Percentiles rank a stretch among this genome's conserved stretches.
Conservation (phyloP, 2,113 vertebrate genomes). For the Hyaena hyaena region DNA sequence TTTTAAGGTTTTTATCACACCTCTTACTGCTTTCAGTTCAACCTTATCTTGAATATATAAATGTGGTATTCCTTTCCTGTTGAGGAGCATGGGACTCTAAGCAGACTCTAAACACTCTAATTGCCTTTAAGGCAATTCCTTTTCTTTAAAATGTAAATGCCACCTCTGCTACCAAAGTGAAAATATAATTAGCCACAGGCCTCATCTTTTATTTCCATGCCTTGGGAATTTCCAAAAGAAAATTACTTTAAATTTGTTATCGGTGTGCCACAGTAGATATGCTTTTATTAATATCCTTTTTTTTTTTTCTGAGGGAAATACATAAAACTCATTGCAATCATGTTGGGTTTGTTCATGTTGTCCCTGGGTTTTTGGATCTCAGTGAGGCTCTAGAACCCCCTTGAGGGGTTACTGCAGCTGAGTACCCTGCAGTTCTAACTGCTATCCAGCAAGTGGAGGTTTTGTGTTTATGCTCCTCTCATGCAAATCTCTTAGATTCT, state of each 20-base stretch:
- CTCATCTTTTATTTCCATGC: background rate
- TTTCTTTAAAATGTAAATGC: constrained; percentile 12
- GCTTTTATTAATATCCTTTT: constrained; percentile 6
- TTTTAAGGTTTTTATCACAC: background rate
- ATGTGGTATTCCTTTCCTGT: background rate
- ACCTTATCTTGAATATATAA: background rate
- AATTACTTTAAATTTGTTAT: background rate
- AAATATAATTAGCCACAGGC: background rate
- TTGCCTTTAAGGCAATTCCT: background rate
- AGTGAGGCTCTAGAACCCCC: background rate
- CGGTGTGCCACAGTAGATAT: background rate
- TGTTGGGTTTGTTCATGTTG: background rate
- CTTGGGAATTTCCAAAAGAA: background rate
- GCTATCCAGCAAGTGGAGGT: background rate
- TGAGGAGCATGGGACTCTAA: background rate
- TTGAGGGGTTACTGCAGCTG: background rate
- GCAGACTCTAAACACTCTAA: background rate
- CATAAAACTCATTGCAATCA: background rate
- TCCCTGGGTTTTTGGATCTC: background rate
- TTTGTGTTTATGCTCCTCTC: background rate
- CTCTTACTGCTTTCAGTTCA: background rate
- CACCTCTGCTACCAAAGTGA: background rate
- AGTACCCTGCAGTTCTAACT: background rate
- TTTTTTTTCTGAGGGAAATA: background rate
- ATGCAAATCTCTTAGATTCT: background rate